Conservation (phyloP, 2,113 vertebrate genomes). For the Toxostoma redivivum region DNA sequence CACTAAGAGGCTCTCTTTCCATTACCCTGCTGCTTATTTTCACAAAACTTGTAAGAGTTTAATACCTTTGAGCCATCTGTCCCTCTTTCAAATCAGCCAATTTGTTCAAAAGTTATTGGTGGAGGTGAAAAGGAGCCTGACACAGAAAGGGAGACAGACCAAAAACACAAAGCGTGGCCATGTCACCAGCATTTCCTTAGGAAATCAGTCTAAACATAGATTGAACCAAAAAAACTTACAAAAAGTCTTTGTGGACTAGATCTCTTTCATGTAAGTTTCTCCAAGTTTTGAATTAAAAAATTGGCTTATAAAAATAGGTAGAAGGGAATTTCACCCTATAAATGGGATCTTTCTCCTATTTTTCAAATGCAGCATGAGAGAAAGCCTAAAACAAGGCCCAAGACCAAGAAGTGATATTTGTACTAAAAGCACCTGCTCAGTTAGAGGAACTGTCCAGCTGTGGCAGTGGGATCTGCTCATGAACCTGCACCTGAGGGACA, state of each 20-base stretch:
- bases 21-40: slow-evolving; percentile 49
- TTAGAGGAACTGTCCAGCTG: background rate
- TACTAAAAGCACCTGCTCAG: background rate
- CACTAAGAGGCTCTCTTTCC: slow-evolving; percentile 68
- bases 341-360: background rate
- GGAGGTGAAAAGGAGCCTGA: background rate
- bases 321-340: background rate
- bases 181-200: background rate
- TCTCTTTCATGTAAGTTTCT: background rate
- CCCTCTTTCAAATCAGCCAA: slow-evolving; percentile 5
- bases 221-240: background rate
- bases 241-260: background rate
- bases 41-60: slow-evolving; percentile 28
- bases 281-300: background rate
- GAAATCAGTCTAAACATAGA: background rate
- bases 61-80: slow-evolving; percentile 57
- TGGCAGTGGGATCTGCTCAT: background rate
- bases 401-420: background rate
- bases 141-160: background rate
- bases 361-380: background rate
- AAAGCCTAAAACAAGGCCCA: background rate
- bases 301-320: background rate
- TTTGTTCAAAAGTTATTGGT: background rate
- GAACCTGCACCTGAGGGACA: background rate
- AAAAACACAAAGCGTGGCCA: background rate